Percentiles rank a stretch among this genome's conserved stretches.
phyloP scores from a whole-genome alignment of 53 echinoderm and acorn worm species.

The Holothuria scabra region DNA sequence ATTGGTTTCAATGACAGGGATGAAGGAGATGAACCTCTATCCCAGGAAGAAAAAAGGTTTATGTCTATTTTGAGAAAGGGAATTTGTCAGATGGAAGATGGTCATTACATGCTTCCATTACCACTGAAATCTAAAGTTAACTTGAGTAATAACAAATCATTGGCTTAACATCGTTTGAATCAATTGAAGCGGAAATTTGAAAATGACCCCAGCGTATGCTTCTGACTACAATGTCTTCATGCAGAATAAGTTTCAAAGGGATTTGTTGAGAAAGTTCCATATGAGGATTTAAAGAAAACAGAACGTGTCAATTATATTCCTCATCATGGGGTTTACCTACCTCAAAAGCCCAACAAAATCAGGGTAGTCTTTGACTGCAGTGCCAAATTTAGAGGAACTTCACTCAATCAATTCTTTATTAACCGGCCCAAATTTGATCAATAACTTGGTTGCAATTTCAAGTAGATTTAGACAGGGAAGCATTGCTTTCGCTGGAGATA shows the following conservation, averaged over 20 bases:
- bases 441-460: constrained; percentile 40
- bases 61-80: constrained; percentile 5
- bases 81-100: background rate
- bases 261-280: constrained; percentile 27
- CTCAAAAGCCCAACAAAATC: constrained; percentile 40
- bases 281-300: constrained; percentile 3
- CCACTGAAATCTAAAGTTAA: background rate
- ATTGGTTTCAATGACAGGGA: constrained; percentile 16
- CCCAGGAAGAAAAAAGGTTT: constrained; percentile 2
- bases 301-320: constrained; percentile 50
- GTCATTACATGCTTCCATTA: constrained; percentile 13
- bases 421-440: constrained; percentile 55
- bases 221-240: constrained; percentile 50
- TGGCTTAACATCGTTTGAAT: background rate
- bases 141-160: background rate
- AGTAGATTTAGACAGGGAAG: constrained; percentile 35
- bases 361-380: constrained; percentile 40
- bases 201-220: constrained; percentile 4
- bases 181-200: background rate
- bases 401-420: constrained; percentile 50
- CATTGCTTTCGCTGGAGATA: constrained; percentile 44
- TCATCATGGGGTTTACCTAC: constrained; percentile 56
- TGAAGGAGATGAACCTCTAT: background rate
- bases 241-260: constrained; percentile 47
- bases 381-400: constrained; percentile 1